Evolutionary conservation across 30 jellyfish, hydroid and myxozoan genomes (phyloP), one percentile per base, ranked within the genome.

Genomic region (Catostylus mosaicus): DNA sequence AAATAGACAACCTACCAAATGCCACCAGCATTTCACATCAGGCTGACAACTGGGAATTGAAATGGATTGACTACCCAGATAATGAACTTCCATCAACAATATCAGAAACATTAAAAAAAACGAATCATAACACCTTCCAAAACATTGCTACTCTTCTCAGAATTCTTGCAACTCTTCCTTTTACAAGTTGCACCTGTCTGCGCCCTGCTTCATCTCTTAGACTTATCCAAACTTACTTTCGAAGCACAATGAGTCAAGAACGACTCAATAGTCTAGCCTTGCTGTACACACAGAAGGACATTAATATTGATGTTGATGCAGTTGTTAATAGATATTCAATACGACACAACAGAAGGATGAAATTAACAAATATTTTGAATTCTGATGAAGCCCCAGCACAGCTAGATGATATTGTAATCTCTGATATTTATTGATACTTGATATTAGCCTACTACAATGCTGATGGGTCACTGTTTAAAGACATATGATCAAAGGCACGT

Each of bases 121-220:
- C 75, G 23, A 47, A 30, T 27, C 66, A 47, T 12, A 31, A 6
- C 30, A 10, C 57, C 3, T 74, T 31, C 30, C 75, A 38, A 27
- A 74, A 40, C 48, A 74, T 74, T 38, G 29, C 30, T 8, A 74
- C 80, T 4, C 7, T 51, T 3, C 65, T 74, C 16, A 22, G 30
- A 23, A 34, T 74, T 12, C 75, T 74, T 30, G 80, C 86, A 23
- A 34, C 30, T 6, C 48, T 74, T 12, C 86, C 86, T 2, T 29
- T 69, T 20, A 69, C 82, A 11, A 74, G 86, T 76, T 74, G 86
- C 27, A 51, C 73, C 51, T 74, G 73, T 32, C 81, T 37, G 30
- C 80, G 75, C 5, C 45, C 86, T 7, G 73, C 75, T 16, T 74
- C 86, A 4, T 74, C 86, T 38, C 10, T 74, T 8, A 45, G 86